Evolutionary conservation across 2,888 invertebrate species (phyloP).

Genomic region (Asteroscopus sphinx): DNA sequence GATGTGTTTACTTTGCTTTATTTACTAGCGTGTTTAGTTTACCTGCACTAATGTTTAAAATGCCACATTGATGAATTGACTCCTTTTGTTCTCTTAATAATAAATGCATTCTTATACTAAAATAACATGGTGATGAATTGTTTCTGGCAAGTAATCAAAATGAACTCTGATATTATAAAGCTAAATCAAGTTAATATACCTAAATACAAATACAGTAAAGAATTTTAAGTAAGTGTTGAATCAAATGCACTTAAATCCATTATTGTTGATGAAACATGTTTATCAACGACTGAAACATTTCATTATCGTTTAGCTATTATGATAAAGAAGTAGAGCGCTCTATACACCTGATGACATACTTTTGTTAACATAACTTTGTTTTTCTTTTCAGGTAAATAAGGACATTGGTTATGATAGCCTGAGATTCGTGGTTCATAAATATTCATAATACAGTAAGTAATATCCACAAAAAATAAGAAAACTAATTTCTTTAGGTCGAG

Average conservation of each 20-base stretch:
- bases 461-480: not conserved
- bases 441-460: slow-evolving; percentile 27
- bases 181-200: not conserved
- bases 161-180: not conserved
- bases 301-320: slow-evolving; percentile 43
- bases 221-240: slow-evolving; percentile 10
- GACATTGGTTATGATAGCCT: slow-evolving; percentile 18
- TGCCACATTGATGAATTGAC: slow-evolving; percentile 33
- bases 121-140: slow-evolving; percentile 13
- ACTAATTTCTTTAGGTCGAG: not conserved
- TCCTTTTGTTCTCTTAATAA: slow-evolving; percentile 14
- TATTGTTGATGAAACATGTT: slow-evolving; percentile 32
- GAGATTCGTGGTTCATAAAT: slow-evolving; percentile 3
- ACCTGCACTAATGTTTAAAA: slow-evolving; percentile 36
- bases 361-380: slow-evolving; percentile 52
- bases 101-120: slow-evolving; percentile 5
- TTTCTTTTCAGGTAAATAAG: slow-evolving; percentile 60
- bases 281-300: slow-evolving; percentile 44
- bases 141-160: slow-evolving; percentile 35
- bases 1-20: slow-evolving; percentile 21
- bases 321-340: slow-evolving; percentile 54
- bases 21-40: slow-evolving; percentile 16
- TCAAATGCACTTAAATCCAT: slow-evolving; percentile 8
- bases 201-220: not conserved
- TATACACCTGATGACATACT: slow-evolving; percentile 54